A percentile compares a stretch with the other conserved stretches of the same genome.
phyloP scores from a whole-genome alignment of 23 tunicate species.

The Styela plicata region DNA sequence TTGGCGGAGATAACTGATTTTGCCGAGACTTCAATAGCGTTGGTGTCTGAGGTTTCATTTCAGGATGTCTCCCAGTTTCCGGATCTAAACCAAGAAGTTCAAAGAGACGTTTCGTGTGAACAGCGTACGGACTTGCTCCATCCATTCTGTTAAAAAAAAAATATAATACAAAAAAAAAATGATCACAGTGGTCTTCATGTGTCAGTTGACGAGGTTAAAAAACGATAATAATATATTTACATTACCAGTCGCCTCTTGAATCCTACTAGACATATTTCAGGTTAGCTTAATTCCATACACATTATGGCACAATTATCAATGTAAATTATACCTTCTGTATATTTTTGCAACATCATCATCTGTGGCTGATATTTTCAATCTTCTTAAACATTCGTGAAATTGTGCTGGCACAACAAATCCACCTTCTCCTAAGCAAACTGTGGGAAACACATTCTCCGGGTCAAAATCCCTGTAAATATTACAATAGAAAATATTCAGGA shows the following conservation, averaged over 20 bases:
- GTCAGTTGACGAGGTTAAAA: too few species aligned
- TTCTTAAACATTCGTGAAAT: slow-evolving; percentile 69
- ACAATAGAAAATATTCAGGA: not conserved
- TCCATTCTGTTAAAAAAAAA: slow-evolving; percentile 45
- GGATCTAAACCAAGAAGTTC: slow-evolving; percentile 60
- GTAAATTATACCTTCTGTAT: slow-evolving; percentile 66
- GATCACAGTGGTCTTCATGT: too few species aligned
- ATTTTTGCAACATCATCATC: slow-evolving; percentile 74
- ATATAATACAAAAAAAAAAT: too few species aligned
- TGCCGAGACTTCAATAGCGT: not conserved
- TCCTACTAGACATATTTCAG: too few species aligned
- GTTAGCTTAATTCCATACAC: too few species aligned
- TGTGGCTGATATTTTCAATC: slow-evolving; percentile 40
- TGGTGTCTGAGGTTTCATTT: not conserved
- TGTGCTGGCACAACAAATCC: slow-evolving; percentile 87
- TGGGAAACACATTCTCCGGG: slow-evolving; percentile 58
- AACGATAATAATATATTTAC: too few species aligned
- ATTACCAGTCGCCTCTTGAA: too few species aligned
- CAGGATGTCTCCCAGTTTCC: slow-evolving; percentile 26
- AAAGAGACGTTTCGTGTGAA: slow-evolving; percentile 51
- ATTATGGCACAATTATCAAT: too few species aligned
- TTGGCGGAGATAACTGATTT: not conserved
- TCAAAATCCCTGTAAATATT: slow-evolving; percentile 45
- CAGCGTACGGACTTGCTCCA: slow-evolving; percentile 82
- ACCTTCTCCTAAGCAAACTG: slow-evolving; percentile 79